A percentile compares a stretch with the other conserved stretches of the same genome.
Evolutionary conservation across 2,888 invertebrate genomes (phyloP).

Genomic region (Drosophila buzzatii): DNA sequence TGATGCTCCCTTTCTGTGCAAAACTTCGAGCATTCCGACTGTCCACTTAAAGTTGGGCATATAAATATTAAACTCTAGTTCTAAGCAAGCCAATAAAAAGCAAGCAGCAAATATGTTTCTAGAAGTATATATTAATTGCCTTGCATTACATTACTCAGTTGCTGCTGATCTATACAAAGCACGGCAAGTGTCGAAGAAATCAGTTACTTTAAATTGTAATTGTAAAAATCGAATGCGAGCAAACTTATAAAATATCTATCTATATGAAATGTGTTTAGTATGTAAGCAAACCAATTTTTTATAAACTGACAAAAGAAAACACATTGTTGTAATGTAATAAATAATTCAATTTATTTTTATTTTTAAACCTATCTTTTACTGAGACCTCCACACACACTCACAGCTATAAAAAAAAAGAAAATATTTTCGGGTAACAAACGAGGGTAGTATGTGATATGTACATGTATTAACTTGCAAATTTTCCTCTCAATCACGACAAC

Average conservation of each 20-base stretch:
- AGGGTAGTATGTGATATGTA: not conserved
- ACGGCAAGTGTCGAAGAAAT: slow-evolving; percentile 37
- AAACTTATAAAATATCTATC: slow-evolving; percentile 58
- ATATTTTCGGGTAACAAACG: not conserved
- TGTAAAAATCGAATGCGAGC: slow-evolving; percentile 59
- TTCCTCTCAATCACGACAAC: not conserved
- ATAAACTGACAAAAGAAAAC: slow-evolving; percentile 33
- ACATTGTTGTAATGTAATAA: slow-evolving; percentile 60
- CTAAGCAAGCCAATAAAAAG: slow-evolving; percentile 41
- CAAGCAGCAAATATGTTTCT: slow-evolving; percentile 13
- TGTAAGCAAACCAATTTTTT: slow-evolving; percentile 41
- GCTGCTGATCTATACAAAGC: slow-evolving; percentile 19
- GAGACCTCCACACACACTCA: no score
- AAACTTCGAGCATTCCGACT: slow-evolving; percentile 62
- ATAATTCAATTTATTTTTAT: slow-evolving; percentile 61
- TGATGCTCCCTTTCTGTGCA: slow-evolving; percentile 33
- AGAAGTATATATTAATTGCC: slow-evolving; percentile 16
- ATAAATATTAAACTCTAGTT: slow-evolving; percentile 48
- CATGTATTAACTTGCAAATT: not conserved
- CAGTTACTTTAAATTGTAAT: slow-evolving; percentile 56
- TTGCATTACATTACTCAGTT: slow-evolving; percentile 34
- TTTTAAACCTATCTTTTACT: slow-evolving; percentile 45
- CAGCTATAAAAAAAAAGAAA: not conserved
- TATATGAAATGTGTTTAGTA: slow-evolving; percentile 52
- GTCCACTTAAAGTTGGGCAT: slow-evolving; percentile 45